phyloP scores from a whole-genome alignment of 1,140 invertebrate genomes.

The Leptopilina boulardi region DNA sequence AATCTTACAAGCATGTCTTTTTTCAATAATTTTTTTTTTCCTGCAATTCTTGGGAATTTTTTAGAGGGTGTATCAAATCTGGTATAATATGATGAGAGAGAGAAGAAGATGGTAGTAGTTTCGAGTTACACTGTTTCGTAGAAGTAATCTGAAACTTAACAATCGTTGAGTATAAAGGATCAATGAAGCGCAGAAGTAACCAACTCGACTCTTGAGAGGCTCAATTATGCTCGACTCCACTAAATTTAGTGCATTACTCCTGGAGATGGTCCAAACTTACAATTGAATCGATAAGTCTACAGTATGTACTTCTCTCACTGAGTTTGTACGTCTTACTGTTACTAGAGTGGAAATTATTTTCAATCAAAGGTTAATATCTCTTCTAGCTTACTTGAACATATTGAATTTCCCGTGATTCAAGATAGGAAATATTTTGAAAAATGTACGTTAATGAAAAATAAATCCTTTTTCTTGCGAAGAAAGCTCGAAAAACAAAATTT shows the following conservation, averaged over 20 bases:
- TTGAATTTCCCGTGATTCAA: not conserved
- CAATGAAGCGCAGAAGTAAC: constrained; percentile 32
- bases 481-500: too few relatives aligned
- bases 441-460: not conserved
- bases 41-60: not conserved
- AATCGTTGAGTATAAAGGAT: constrained; percentile 15
- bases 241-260: constrained; percentile 30
- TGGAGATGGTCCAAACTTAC: constrained; percentile 31
- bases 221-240: constrained; percentile 31
- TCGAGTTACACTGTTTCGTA: constrained; percentile 18
- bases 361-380: constrained; percentile 18
- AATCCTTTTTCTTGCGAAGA: too few relatives aligned
- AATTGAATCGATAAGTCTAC: constrained; percentile 30
- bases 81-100: too few relatives aligned
- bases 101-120: not conserved
- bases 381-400: not conserved
- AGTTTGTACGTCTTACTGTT: constrained; percentile 26
- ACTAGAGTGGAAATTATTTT: constrained; percentile 23
- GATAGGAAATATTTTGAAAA: not conserved
- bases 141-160: constrained; percentile 30
- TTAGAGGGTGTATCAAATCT: constrained; percentile 13
- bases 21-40: not conserved
- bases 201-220: constrained; percentile 26
- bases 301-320: not conserved
- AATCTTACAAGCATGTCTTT: not conserved